These are phyloP conservation scores for Petrocephalus sullivani DNA, from an alignment of 2,797 vertebrate species.

Conservation along the genomic window DNA sequence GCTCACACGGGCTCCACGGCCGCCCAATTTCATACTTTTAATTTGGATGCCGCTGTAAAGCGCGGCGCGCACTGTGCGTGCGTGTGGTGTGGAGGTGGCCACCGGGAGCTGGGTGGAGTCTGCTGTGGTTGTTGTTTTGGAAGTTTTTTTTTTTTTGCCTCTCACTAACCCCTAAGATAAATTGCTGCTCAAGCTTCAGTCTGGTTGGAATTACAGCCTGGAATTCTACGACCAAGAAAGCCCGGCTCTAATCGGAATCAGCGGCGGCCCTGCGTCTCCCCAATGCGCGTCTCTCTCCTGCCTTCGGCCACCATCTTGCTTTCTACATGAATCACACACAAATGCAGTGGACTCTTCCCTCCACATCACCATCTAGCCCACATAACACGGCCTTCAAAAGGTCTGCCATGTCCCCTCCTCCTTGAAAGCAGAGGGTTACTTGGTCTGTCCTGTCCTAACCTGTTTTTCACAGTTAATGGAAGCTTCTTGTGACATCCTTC, in stretches of 20 bases:
- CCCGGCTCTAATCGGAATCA: not conserved
- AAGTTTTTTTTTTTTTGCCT: slow-evolving; percentile 47
- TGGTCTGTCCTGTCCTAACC: not conserved
- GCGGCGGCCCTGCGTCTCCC: not conserved
- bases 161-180: slow-evolving; percentile 52
- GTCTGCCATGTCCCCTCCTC: not conserved
- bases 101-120: slow-evolving; percentile 32
- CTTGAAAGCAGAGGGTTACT: not conserved
- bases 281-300: not conserved
- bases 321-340: slow-evolving; percentile 3
- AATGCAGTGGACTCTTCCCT: not conserved
- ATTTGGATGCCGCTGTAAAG: slow-evolving; percentile 55
- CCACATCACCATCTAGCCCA: not conserved
- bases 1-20: slow-evolving; percentile 59
- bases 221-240: slow-evolving; percentile 51
- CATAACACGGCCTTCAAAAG: not conserved
- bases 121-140: slow-evolving; percentile 29
- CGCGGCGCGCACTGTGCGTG: slow-evolving; percentile 26
- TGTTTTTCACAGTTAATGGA: not conserved
- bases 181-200: slow-evolving; percentile 58
- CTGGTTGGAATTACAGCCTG: slow-evolving; percentile 58
- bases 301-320: not conserved
- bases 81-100: slow-evolving; percentile 26
- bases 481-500: not conserved
- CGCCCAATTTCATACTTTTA: slow-evolving; percentile 57